Base-by-base conservation (phyloP, 2,113 vertebrate species). In the Platichthys stellatus region DNA sequence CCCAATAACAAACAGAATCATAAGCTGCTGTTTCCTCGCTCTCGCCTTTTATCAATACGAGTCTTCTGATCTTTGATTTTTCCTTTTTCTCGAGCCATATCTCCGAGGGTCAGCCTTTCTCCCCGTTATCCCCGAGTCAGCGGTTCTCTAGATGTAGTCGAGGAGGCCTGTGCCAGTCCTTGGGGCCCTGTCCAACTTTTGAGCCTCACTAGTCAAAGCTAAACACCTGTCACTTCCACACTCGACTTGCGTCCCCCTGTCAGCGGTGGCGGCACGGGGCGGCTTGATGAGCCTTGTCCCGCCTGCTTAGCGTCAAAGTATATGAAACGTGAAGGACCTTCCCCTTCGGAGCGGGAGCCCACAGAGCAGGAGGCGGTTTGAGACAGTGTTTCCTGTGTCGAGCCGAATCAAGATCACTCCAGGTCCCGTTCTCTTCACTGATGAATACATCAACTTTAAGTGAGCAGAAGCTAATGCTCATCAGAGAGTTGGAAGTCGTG, bases 221-320 rank as follows among this genome's bases (percentile, higher is more conserved):
- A 87, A 93, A 90, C 87, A 92, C 85, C 85, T 90, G 90, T 89
- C 91, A 89, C 80, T 82, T 90, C 69, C 10, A 47, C 77, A 21
- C 63, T 81, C 40, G 1, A 15, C 68, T 63, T 72, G 56, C 56
- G 11, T 54, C 70, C 59, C 51, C 71, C 47, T 81, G 76, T 84
- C 83, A 76, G 76, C 58, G 9, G 49, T 2, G 24, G 23, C 63
- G 51, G 70, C 69, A 28, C 21, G 2, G 65, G 35, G 54, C 31
- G 49, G 15, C 70, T 56, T 81, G 75, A 13, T 87, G 60, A 72
- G 15, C 56, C 62, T 63, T 74, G 85, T 90, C 88, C 59, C 2
- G 2, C 63, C 80, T 47, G 18, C 59, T 91, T 57, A 90, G 43
- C 65, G 60, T 89, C 81, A 87, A 65, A 77, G n/a, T 20, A 31